These are phyloP conservation scores for Fringilla coelebs DNA, from an alignment of 2,797 vertebrate genomes.

Conservation along the genomic window DNA sequence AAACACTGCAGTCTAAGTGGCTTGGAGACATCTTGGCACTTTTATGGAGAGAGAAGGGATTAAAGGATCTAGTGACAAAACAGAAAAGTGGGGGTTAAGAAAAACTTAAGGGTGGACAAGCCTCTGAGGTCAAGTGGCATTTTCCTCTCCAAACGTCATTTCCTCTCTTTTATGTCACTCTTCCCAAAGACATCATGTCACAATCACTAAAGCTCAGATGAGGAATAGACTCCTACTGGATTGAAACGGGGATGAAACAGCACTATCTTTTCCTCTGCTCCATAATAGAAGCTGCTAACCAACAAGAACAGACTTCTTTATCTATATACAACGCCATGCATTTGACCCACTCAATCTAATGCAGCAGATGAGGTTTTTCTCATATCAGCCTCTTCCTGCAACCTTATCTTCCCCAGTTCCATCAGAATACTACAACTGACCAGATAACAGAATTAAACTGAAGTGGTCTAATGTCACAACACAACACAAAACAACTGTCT, in stretches of 20 bases:
- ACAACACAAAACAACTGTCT: slow-evolving; percentile 23
- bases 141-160: slow-evolving; percentile 14
- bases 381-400: slow-evolving; percentile 44
- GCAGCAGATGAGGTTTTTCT: slow-evolving; percentile 11
- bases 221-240: slow-evolving; percentile 30
- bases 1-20: slow-evolving; percentile 37
- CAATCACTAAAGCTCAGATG: slow-evolving; percentile 31
- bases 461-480: slow-evolving; percentile 7
- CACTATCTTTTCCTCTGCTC: slow-evolving; percentile 13
- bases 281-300: slow-evolving; percentile 6
- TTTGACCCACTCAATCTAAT: slow-evolving; percentile 6
- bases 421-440: slow-evolving; percentile 35
- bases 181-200: slow-evolving; percentile 32
- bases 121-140: slow-evolving; percentile 41
- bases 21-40: slow-evolving; percentile 61
- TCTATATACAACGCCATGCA: background rate
- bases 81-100: slow-evolving; percentile 35
- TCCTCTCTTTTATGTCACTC: slow-evolving; percentile 32
- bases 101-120: slow-evolving; percentile 25
- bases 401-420: slow-evolving; percentile 24
- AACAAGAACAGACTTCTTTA: background rate
- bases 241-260: background rate
- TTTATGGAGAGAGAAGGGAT: slow-evolving; percentile 61
- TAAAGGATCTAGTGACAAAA: slow-evolving; percentile 60
- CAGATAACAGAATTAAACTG: slow-evolving; percentile 28